These are phyloP conservation scores for Danionella cerebrum DNA, from an alignment of 2,113 vertebrate species.

Conservation along the genomic window DNA sequence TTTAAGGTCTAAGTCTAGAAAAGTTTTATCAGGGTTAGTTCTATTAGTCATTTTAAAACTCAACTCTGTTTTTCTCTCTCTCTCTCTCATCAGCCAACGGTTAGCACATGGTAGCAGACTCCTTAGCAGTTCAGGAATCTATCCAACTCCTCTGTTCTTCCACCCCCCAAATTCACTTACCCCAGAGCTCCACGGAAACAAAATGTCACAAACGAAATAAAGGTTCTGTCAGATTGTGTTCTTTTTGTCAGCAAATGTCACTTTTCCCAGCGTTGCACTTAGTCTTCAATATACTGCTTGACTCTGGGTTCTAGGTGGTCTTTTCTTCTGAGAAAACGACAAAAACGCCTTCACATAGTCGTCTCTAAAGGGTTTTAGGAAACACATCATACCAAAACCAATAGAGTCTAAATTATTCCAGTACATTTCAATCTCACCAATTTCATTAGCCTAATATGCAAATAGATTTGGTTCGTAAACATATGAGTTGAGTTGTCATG, in stretches of 20 bases:
- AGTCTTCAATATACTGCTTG: slow-evolving; percentile 19
- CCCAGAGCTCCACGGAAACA: neutral
- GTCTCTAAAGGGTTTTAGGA: no score
- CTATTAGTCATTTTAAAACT: no score
- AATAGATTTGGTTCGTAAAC: no score
- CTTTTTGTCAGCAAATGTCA: slow-evolving; percentile 20
- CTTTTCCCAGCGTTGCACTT: slow-evolving; percentile 8
- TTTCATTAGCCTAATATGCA: no score
- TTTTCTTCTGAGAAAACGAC: slow-evolving; percentile 14
- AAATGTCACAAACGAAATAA: slow-evolving; percentile 40
- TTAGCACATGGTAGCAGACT: neutral
- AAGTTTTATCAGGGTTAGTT: no score
- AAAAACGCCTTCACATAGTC: no score
- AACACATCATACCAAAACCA: no score
- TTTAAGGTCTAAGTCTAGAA: no score
- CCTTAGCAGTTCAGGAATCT: slow-evolving; percentile 18
- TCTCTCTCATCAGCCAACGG: neutral
- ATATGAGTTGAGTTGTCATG: no score
- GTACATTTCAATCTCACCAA: no score
- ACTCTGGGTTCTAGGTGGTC: slow-evolving; percentile 27
- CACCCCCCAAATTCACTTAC: slow-evolving; percentile 9
- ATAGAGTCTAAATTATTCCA: no score
- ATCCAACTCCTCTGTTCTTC: neutral
- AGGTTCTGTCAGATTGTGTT: slow-evolving; percentile 26
- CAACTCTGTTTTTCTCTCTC: neutral